Conservation (phyloP, 1,140 invertebrate genomes). For the Agrypnia vestita region DNA sequence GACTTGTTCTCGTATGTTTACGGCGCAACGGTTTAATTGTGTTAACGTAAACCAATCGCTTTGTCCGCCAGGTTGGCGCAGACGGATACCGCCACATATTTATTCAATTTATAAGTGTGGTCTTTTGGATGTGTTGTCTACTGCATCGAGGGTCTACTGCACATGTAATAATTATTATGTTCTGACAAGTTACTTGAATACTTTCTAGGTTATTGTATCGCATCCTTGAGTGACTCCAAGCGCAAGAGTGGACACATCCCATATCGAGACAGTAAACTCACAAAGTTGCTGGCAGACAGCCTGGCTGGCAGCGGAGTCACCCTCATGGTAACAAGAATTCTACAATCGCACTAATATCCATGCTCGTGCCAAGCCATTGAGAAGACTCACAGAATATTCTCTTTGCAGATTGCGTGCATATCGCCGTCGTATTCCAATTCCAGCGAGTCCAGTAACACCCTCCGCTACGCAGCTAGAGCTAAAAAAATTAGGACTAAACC, state of each 20-base stretch:
- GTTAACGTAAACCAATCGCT: no score
- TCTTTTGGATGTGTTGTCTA: no score
- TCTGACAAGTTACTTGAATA: neutral
- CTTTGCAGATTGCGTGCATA: conserved; percentile 89
- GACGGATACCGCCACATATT: no score
- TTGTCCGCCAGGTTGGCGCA: no score
- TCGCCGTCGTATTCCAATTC: conserved; percentile 90
- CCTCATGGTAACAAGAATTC: conserved; percentile 80
- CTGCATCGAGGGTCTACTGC: no score
- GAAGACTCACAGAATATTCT: neutral
- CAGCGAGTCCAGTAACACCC: conserved; percentile 92
- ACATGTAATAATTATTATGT: neutral
- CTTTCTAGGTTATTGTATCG: conserved; percentile 91
- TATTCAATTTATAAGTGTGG: no score
- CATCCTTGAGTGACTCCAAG: conserved; percentile 89
- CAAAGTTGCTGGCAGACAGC: conserved; percentile 93
- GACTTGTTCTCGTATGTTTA: no score
- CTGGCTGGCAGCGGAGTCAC: conserved; percentile 96
- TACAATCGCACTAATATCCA: neutral
- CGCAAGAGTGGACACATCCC: conserved; percentile 90
- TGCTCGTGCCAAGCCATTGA: neutral
- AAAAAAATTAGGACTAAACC: conserved; percentile 93
- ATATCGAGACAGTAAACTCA: conserved; percentile 94
- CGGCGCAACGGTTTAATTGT: no score
- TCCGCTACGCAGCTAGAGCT: conserved; percentile 89